Evolutionary conservation across 1,140 invertebrate species (phyloP).

Genomic region (Tribolium castaneum): DNA sequence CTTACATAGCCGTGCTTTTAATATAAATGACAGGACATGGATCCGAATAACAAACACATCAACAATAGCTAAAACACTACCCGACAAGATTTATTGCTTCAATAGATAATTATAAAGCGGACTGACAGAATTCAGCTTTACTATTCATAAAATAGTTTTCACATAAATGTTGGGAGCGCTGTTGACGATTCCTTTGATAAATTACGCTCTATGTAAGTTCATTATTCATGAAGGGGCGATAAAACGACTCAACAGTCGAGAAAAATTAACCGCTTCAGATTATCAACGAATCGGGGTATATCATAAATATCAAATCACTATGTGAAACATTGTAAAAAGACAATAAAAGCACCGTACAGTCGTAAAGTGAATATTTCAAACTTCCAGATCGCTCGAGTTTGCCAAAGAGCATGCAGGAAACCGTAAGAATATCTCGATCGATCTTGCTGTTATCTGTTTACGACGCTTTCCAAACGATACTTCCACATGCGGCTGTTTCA

Average conservation of each 20-base stretch:
- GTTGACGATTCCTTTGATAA: slow-evolving; percentile 21
- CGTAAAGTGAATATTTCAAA: slow-evolving; percentile 38
- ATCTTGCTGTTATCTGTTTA: slow-evolving; percentile 17
- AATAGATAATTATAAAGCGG: slow-evolving; percentile 30
- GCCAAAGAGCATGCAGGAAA: not conserved
- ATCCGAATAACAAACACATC: slow-evolving; percentile 31
- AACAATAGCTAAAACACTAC: slow-evolving; percentile 34
- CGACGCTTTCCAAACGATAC: slow-evolving; percentile 8
- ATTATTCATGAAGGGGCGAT: not conserved
- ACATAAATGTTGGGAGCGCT: slow-evolving; percentile 1
- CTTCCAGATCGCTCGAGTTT: slow-evolving; percentile 3
- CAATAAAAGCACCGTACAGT: slow-evolving; percentile 27
- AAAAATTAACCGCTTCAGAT: not conserved
- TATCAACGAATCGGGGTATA: not conserved
- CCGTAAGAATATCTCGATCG: slow-evolving; percentile 10
- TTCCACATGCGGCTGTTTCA: slow-evolving; percentile 13
- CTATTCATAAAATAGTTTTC: slow-evolving; percentile 2
- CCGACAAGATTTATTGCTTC: slow-evolving; percentile 11
- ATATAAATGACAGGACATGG: slow-evolving; percentile 28
- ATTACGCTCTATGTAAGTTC: not conserved
- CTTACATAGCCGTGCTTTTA: slow-evolving; percentile 27
- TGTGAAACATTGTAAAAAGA: slow-evolving; percentile 1
- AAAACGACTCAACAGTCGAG: not conserved
- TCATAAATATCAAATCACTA: slow-evolving; percentile 19
- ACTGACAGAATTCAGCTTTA: slow-evolving; percentile 16